Conservation (phyloP, 2,113 vertebrate genomes). For the Myotis yumanensis region DNA sequence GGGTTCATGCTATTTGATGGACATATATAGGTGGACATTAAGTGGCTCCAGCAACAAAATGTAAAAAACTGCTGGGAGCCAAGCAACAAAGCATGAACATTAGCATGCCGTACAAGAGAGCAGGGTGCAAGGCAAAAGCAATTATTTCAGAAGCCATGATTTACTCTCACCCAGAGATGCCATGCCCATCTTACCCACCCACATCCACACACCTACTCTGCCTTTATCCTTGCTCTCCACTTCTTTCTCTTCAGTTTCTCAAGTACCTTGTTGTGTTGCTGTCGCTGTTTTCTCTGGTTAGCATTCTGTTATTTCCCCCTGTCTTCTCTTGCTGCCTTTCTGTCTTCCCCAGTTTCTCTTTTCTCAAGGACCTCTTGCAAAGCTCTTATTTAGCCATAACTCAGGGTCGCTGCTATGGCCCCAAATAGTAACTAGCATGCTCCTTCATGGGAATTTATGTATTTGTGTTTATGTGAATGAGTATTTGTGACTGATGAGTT, state of each 20-base stretch:
- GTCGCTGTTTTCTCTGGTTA: background rate
- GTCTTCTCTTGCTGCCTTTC: background rate
- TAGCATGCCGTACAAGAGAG: background rate
- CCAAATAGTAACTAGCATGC: background rate
- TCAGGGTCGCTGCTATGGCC: background rate
- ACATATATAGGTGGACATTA: too few relatives aligned
- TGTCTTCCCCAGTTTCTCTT: background rate
- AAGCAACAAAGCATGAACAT: background rate
- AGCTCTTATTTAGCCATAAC: background rate
- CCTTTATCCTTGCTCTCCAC: background rate
- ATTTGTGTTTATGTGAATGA: background rate
- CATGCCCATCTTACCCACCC: background rate
- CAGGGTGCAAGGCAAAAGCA: background rate
- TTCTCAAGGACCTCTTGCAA: background rate
- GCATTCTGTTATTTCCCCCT: background rate
- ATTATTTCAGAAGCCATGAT: background rate
- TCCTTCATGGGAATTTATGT: background rate
- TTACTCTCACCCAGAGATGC: background rate
- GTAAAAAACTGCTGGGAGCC: background rate
- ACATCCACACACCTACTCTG: too few relatives aligned
- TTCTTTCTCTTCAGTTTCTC: background rate
- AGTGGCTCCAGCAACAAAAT: background rate
- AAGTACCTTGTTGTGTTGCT: background rate
- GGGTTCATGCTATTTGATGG: background rate
- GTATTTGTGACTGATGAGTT: background rate